Evolutionary conservation across 2,888 invertebrate genomes (phyloP).

Genomic region (Stenichneumon culpator): DNA sequence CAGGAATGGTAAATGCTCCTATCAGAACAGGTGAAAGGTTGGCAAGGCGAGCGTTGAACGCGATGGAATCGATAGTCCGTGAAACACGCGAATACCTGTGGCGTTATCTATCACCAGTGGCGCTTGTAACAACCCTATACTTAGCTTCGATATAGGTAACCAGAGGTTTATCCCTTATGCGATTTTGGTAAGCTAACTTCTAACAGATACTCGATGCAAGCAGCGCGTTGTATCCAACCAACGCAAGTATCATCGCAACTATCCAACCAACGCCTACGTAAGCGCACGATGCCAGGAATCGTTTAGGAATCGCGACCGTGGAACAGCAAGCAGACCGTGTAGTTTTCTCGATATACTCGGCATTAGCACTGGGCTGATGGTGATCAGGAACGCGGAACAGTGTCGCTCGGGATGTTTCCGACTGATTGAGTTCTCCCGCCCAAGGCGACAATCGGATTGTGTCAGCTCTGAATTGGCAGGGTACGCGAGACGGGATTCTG

Average conservation of each 20-base stretch:
- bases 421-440: conserved; percentile 67
- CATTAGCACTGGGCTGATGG: conserved; percentile 35
- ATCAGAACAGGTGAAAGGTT: conserved; percentile 20
- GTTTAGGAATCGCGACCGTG: background rate
- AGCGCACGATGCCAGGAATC: background rate
- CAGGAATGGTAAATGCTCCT: conserved; percentile 7
- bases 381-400: conserved; percentile 51
- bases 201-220: background rate
- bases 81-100: conserved; percentile 68
- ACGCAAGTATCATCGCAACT: no score
- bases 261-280: background rate
- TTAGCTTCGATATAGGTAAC: conserved; percentile 9
- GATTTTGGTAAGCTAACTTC: conserved; percentile 10
- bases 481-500: background rate
- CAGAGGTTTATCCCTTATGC: conserved; percentile 22
- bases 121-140: conserved; percentile 27
- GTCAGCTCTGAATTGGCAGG: conserved; percentile 50
- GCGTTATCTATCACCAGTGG: conserved; percentile 45
- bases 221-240: background rate
- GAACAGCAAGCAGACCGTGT: background rate
- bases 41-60: conserved; percentile 35
- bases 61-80: conserved; percentile 55
- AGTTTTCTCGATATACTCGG: conserved; percentile 37
- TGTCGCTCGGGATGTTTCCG: conserved; percentile 41
- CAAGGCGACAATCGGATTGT: conserved; percentile 64